A percentile compares a stretch with the other conserved stretches of the same genome.
phyloP scores from a whole-genome alignment of 2,113 vertebrate genomes.

The Ochotona princeps region DNA sequence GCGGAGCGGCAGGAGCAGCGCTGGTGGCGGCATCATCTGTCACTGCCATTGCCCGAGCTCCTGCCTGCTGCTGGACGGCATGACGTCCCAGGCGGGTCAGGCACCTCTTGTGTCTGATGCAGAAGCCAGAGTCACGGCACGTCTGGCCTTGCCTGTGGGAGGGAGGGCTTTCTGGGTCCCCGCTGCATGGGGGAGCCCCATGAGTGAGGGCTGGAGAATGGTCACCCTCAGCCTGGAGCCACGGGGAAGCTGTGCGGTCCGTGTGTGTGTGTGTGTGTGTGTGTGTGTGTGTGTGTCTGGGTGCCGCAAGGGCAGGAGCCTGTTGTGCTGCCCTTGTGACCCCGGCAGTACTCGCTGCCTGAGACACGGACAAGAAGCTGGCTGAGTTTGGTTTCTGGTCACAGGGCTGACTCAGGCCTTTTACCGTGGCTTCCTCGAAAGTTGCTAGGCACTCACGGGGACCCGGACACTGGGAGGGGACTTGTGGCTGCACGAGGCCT shows the following conservation, averaged over 20 bases:
- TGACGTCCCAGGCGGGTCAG: neutral
- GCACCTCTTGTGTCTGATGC: neutral
- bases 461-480: neutral
- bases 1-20: conserved; percentile 70
- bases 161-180: neutral
- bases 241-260: conserved; percentile 20
- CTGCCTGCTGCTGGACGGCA: neutral
- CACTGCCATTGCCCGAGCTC: conserved; percentile 24
- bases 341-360: neutral
- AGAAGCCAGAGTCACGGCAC: neutral
- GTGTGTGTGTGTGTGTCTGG: too few species aligned
- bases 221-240: neutral
- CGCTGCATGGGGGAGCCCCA: neutral
- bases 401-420: neutral
- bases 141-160: neutral
- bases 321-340: neutral
- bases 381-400: neutral
- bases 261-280: too few species aligned
- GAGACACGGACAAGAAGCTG: neutral
- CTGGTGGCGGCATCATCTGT: neutral
- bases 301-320: rapidly evolving
- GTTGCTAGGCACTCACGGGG: neutral
- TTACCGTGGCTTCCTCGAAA: neutral
- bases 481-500: neutral
- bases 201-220: neutral